Conservation (phyloP, 2,888 invertebrate species). For the Bellardia bayeri region DNA sequence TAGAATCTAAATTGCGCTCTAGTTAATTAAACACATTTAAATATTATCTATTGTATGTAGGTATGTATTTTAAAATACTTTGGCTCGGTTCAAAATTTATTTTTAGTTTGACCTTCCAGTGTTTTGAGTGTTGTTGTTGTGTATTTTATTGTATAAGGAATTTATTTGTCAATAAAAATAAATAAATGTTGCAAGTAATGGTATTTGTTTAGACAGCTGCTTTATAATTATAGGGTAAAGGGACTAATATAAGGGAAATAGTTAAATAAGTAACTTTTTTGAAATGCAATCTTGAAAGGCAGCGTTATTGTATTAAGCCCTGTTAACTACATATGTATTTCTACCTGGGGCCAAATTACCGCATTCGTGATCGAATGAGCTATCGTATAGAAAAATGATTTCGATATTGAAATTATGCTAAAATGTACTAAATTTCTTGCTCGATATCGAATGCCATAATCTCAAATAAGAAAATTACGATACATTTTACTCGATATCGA, state of each 20-base stretch:
- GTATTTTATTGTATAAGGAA: background rate
- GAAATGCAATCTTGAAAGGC: too few relatives aligned
- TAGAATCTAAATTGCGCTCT: conserved; percentile 12
- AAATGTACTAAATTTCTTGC: too few relatives aligned
- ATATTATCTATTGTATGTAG: background rate
- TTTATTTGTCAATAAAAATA: background rate
- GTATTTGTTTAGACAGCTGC: conserved; percentile 1
- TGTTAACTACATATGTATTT: too few relatives aligned
- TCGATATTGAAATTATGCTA: too few relatives aligned
- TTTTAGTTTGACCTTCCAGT: conserved; percentile 16
- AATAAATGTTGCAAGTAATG: background rate
- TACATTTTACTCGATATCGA: too few relatives aligned
- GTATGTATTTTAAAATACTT: background rate
- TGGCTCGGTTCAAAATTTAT: background rate
- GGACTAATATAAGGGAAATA: background rate
- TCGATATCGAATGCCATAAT: too few relatives aligned
- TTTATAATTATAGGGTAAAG: background rate
- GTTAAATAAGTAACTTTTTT: background rate
- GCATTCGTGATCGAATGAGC: too few relatives aligned
- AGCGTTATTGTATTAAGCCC: too few relatives aligned
- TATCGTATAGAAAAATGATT: too few relatives aligned
- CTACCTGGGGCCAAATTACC: too few relatives aligned
- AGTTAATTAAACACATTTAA: conserved; percentile 10
- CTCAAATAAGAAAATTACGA: too few relatives aligned
- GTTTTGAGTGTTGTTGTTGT: background rate